These are phyloP conservation scores for Crotalus helleri DNA, from an alignment of 2,113 vertebrate genomes.

Conservation along the genomic window DNA sequence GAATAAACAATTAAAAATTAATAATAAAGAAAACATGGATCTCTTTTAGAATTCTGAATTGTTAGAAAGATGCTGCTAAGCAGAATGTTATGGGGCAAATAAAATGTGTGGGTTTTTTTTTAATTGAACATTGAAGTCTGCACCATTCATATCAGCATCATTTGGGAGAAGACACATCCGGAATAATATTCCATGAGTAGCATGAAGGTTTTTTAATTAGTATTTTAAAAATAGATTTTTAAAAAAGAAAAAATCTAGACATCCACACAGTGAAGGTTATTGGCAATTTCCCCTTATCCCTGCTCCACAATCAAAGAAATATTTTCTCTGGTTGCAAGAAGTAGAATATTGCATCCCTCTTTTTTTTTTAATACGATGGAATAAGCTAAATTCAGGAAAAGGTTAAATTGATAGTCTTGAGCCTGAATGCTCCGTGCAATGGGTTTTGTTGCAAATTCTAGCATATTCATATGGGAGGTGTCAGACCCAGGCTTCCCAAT, in stretches of 20 bases:
- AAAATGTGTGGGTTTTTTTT: neutral
- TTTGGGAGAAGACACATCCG: neutral
- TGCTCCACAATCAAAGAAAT: neutral
- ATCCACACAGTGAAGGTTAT: neutral
- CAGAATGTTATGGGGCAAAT: neutral
- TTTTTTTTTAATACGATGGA: neutral
- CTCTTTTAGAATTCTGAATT: neutral
- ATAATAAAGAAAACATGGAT: no score
- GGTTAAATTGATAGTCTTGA: neutral
- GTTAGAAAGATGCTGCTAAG: neutral
- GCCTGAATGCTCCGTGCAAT: neutral
- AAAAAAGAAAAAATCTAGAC: neutral
- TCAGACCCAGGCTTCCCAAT: neutral
- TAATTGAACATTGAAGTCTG: neutral
- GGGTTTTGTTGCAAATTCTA: neutral
- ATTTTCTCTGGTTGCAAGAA: neutral
- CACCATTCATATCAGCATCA: neutral
- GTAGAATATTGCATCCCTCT: neutral
- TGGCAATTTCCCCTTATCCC: neutral
- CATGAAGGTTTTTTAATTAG: neutral
- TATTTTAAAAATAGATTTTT: neutral
- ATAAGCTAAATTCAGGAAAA: neutral
- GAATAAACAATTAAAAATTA: no score
- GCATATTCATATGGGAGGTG: no score
- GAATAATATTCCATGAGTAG: neutral